Conservation (phyloP, 2,888 invertebrate genomes). For the Orthosia gothica region DNA sequence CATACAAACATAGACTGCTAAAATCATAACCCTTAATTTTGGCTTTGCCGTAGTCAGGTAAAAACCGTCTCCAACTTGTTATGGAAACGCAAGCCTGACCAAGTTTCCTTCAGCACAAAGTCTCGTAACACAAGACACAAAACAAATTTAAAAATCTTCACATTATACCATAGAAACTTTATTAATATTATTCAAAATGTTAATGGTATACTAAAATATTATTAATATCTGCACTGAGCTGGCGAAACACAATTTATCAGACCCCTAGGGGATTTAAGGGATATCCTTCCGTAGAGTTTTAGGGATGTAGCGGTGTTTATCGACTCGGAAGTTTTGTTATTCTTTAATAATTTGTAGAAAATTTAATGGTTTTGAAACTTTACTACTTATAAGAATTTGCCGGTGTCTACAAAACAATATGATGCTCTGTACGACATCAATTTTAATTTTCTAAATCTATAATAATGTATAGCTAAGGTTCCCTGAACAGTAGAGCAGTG, state of each 20-base stretch:
- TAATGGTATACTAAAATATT: conserved; percentile 64
- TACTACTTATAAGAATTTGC: no score
- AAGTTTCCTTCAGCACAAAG: not conserved
- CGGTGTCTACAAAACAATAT: not conserved
- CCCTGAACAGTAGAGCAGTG: no score
- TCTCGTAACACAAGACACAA: not conserved
- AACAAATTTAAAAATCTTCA: conserved; percentile 26
- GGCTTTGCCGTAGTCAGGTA: not conserved
- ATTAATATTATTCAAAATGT: conserved; percentile 54
- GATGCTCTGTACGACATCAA: no score
- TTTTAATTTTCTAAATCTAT: no score
- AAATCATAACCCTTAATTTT: no score
- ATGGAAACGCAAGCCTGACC: not conserved
- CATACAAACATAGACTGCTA: no score
- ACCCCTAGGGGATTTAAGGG: conserved; percentile 64
- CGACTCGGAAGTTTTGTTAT: not conserved
- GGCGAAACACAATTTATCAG: conserved; percentile 67
- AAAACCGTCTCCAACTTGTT: not conserved
- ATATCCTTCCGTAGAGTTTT: conserved; percentile 56
- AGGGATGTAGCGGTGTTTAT: conserved; percentile 46
- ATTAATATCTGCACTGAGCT: conserved; percentile 59
- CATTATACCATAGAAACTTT: conserved; percentile 35
- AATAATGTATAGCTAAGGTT: no score
- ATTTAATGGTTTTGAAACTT: no score
- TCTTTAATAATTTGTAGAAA: no score